Conservation (phyloP, 2,113 vertebrate genomes). For the Bothrops jararaca region DNA sequence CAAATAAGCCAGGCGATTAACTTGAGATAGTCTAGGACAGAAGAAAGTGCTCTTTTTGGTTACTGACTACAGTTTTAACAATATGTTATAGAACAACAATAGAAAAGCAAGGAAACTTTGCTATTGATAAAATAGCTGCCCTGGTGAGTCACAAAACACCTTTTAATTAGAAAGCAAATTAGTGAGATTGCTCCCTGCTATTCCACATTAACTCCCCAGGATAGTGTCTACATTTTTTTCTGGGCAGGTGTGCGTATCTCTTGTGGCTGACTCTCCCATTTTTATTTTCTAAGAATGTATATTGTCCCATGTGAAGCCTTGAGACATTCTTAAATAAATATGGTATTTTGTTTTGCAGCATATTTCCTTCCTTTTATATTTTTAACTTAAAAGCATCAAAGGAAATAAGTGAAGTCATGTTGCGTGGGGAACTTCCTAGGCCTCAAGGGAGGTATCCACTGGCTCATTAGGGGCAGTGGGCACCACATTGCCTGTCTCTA, state of each 20-base stretch:
- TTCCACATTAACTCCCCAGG: not conserved
- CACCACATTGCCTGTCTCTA: not conserved
- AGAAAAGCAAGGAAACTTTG: not conserved
- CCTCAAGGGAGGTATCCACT: not conserved
- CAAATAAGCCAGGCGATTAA: not conserved
- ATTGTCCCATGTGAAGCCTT: not conserved
- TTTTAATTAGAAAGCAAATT: not conserved
- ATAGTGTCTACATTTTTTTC: not conserved
- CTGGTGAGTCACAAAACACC: not conserved
- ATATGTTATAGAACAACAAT: not conserved
- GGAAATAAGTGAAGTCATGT: not conserved
- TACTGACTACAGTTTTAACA: not conserved
- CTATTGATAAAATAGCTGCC: not conserved
- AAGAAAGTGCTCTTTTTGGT: not conserved
- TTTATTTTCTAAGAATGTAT: not conserved
- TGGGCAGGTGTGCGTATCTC: not conserved
- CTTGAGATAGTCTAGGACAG: not conserved
- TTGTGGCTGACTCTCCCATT: not conserved
- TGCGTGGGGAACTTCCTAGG: not conserved
- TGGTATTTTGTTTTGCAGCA: not conserved
- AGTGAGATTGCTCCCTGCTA: not conserved
- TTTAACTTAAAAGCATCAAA: not conserved
- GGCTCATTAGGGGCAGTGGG: not conserved
- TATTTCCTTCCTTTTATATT: not conserved
- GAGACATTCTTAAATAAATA: not conserved